These are phyloP conservation scores for Protophormia terraenovae DNA, from an alignment of 2,888 invertebrate species.

Conservation along the genomic window DNA sequence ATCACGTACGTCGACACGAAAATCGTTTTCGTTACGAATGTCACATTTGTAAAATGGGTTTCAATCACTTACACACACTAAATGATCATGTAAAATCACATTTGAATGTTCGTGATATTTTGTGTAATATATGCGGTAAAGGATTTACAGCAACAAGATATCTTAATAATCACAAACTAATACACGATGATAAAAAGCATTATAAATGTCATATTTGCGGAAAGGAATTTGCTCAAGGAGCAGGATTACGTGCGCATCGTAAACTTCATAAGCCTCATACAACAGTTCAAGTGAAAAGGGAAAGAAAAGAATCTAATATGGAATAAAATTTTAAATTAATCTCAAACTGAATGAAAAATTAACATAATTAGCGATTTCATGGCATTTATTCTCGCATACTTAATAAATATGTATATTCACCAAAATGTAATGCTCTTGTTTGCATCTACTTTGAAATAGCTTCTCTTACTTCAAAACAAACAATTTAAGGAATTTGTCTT, in stretches of 20 bases:
- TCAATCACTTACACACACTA: conserved; percentile 46
- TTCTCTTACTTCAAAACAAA: too few relatives aligned
- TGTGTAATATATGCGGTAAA: conserved; percentile 74
- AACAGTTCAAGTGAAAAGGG: conserved; percentile 29
- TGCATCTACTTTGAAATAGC: too few relatives aligned
- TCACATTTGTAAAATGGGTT: conserved; percentile 57
- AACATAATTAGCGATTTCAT: too few relatives aligned
- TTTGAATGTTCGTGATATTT: conserved; percentile 73
- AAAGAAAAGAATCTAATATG: not conserved
- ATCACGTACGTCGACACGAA: conserved; percentile 59
- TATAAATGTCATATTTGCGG: conserved; percentile 75
- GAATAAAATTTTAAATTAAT: conserved; percentile 14
- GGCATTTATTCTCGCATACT: too few relatives aligned
- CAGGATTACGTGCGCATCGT: conserved; percentile 71
- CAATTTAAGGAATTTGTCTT: too few relatives aligned
- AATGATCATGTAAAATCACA: conserved; percentile 74
- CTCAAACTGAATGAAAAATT: too few relatives aligned
- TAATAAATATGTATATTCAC: too few relatives aligned
- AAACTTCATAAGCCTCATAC: conserved; percentile 50
- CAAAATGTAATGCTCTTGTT: too few relatives aligned
- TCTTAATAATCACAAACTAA: conserved; percentile 73
- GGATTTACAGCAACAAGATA: conserved; percentile 71
- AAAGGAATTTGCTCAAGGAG: conserved; percentile 74
- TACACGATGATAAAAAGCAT: conserved; percentile 73
- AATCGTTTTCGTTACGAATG: conserved; percentile 58